Evolutionary conservation across 1,140 invertebrate genomes (phyloP).

Genomic region (Cepaea nemoralis): DNA sequence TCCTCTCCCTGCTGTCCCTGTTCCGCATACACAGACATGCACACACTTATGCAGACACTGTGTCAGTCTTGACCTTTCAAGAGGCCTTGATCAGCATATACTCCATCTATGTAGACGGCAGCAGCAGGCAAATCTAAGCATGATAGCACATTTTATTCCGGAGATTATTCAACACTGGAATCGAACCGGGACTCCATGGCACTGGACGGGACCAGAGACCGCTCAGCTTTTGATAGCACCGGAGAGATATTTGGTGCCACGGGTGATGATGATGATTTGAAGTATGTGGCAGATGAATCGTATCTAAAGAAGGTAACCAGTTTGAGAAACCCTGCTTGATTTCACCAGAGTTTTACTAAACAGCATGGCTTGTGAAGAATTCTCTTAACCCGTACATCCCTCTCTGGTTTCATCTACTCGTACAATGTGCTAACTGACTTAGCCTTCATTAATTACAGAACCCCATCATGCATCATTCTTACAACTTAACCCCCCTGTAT

Average conservation of each 20-base stretch:
- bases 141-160: slow-evolving; percentile 55
- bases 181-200: slow-evolving; percentile 47
- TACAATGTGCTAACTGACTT: no score
- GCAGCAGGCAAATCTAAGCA: slow-evolving; percentile 44
- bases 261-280: slow-evolving; percentile 63
- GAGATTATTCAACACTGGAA: slow-evolving; percentile 57
- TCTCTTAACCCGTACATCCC: no score
- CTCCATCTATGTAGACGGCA: slow-evolving; percentile 10
- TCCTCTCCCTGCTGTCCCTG: no score
- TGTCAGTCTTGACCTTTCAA: no score
- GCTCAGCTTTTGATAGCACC: slow-evolving; percentile 56
- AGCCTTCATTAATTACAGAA: no score
- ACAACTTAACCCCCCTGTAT: no score
- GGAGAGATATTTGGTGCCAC: slow-evolving; percentile 57
- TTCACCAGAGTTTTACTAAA: neutral
- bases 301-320: slow-evolving; percentile 61
- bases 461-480: no score
- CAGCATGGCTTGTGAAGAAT: no score
- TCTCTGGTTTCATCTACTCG: no score
- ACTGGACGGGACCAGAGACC: slow-evolving; percentile 45
- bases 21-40: no score
- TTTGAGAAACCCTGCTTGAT: neutral
- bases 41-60: no score
- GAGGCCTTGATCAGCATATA: neutral
- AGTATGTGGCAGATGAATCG: slow-evolving; percentile 54